Percentiles rank a stretch among this genome's conserved stretches.
These are phyloP conservation scores for Lordiphosa stackelbergi DNA, from an alignment of 1,140 invertebrate genomes.

Conservation along the genomic window DNA sequence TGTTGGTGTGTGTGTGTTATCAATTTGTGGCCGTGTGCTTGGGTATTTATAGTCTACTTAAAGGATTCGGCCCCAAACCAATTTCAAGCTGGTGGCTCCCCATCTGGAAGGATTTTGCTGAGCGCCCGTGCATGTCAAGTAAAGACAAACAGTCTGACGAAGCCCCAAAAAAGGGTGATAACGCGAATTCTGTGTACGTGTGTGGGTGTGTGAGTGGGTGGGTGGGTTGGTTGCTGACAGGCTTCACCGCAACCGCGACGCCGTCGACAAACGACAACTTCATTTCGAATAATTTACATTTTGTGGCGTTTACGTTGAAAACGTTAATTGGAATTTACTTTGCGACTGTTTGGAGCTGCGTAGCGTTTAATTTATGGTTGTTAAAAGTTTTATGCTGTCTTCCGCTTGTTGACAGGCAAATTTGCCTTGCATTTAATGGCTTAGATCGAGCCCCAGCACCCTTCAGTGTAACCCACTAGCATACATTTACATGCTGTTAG, in stretches of 20 bases:
- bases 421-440: constrained; percentile 70
- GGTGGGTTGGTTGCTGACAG: constrained; percentile 33
- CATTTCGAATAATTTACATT: constrained; percentile 75
- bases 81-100: constrained; percentile 39
- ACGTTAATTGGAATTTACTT: constrained; percentile 76
- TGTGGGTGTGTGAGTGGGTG: constrained; percentile 14
- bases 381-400: constrained; percentile 56
- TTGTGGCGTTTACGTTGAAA: constrained; percentile 69
- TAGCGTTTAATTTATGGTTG: constrained; percentile 55
- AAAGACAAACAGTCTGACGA: constrained; percentile 66
- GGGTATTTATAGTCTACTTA: constrained; percentile 66
- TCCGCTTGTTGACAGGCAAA: constrained; percentile 68
- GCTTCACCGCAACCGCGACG: constrained; percentile 31
- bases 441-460: constrained; percentile 41
- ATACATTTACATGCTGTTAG: constrained; percentile 41
- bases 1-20: constrained; percentile 13
- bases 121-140: constrained; percentile 51
- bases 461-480: constrained; percentile 49
- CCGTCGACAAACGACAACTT: constrained; percentile 38
- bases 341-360: constrained; percentile 43
- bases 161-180: constrained; percentile 58
- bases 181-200: constrained; percentile 15
- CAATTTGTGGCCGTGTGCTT: constrained; percentile 10
- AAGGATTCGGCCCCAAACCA: constrained; percentile 63
- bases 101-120: constrained; percentile 48